Evolutionary conservation across 2,797 vertebrate genomes (phyloP).

Genomic region (Parauchenoglanis punctatus): DNA sequence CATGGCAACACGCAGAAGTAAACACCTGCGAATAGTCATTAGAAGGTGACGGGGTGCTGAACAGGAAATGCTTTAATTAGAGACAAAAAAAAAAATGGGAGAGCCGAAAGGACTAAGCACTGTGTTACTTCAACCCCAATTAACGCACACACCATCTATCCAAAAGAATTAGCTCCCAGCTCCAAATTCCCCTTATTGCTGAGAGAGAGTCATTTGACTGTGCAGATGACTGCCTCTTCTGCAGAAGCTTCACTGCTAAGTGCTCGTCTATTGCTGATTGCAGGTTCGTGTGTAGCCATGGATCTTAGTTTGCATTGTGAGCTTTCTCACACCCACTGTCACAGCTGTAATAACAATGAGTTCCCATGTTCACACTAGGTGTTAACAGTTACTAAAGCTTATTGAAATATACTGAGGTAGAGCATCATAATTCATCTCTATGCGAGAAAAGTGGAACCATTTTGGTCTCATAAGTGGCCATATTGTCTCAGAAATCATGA

Average conservation of each 20-base stretch:
- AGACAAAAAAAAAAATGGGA: slow-evolving; percentile 48
- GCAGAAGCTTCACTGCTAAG: slow-evolving; percentile 26
- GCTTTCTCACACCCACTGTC: neutral
- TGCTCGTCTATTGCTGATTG: slow-evolving; percentile 21
- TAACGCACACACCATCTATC: slow-evolving; percentile 63
- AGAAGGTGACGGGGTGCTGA: slow-evolving; percentile 45
- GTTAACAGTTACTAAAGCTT: slow-evolving; percentile 2
- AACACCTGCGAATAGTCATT: slow-evolving; percentile 81
- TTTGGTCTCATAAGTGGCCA: no score
- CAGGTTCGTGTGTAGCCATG: neutral
- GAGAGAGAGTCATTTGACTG: slow-evolving; percentile 12
- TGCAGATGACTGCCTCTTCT: slow-evolving; percentile 18
- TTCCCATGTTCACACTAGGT: slow-evolving; percentile 17
- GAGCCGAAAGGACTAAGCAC: slow-evolving; percentile 56
- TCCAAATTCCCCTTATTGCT: slow-evolving; percentile 54
- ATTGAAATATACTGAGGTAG: neutral
- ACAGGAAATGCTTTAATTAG: slow-evolving; percentile 74
- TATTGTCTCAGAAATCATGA: no score
- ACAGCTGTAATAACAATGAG: neutral
- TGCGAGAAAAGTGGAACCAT: no score
- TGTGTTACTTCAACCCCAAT: slow-evolving; percentile 64
- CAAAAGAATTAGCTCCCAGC: slow-evolving; percentile 69
- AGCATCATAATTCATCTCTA: no score
- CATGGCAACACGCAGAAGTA: slow-evolving; percentile 74
- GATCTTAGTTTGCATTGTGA: slow-evolving; percentile 23